These are phyloP conservation scores for Labrus mixtus DNA, from an alignment of 2,113 vertebrate genomes.

Conservation along the genomic window DNA sequence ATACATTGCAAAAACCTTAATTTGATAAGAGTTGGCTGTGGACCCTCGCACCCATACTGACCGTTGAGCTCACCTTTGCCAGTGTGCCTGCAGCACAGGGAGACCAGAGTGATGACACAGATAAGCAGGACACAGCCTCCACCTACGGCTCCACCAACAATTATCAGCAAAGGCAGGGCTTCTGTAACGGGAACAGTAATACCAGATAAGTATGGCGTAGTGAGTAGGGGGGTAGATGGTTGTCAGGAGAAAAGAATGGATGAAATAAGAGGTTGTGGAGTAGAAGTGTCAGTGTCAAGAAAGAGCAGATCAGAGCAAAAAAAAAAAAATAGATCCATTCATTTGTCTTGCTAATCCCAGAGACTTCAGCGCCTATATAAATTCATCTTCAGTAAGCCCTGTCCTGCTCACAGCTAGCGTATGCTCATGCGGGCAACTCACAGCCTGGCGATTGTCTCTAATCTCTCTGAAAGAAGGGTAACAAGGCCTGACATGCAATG, in stretches of 20 bases:
- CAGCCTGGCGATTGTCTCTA: slow-evolving; percentile 79
- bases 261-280: slow-evolving; percentile 36
- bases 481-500: slow-evolving; percentile 83
- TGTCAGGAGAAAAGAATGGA: slow-evolving; percentile 23
- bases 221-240: slow-evolving; percentile 10
- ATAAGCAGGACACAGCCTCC: slow-evolving; percentile 84
- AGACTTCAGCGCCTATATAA: slow-evolving; percentile 47
- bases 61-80: slow-evolving; percentile 86
- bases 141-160: slow-evolving; percentile 84
- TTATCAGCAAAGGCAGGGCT: slow-evolving; percentile 84
- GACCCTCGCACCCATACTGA: slow-evolving; percentile 72
- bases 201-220: slow-evolving; percentile 6
- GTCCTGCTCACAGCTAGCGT: slow-evolving; percentile 41
- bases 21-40: slow-evolving; percentile 48
- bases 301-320: slow-evolving; percentile 45
- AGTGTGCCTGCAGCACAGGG: slow-evolving; percentile 87
- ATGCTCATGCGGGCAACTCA: slow-evolving; percentile 52
- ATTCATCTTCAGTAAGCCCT: slow-evolving; percentile 58
- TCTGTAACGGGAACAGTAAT: slow-evolving; percentile 74
- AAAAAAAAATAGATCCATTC: slow-evolving; percentile 46
- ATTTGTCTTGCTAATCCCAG: slow-evolving; percentile 62
- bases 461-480: slow-evolving; percentile 82
- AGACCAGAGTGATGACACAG: slow-evolving; percentile 83
- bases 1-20: slow-evolving; percentile 6
- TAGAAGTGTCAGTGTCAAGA: slow-evolving; percentile 45